These are phyloP conservation scores for Cheilosia urbana DNA, from an alignment of 2,888 invertebrate species.

Conservation along the genomic window DNA sequence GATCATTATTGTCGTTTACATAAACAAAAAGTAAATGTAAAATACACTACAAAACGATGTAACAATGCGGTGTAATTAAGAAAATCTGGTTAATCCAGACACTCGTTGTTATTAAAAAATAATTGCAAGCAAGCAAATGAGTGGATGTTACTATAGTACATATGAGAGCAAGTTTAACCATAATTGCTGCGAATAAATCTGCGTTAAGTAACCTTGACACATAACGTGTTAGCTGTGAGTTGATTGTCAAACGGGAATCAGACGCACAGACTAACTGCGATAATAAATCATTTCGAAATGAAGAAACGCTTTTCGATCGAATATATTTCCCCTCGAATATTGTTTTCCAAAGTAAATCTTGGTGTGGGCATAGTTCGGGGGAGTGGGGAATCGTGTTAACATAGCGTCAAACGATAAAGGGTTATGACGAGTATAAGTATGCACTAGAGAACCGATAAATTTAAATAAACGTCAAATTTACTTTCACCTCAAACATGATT, in stretches of 20 bases:
- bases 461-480: neutral
- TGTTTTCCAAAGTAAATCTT: conserved; percentile 17
- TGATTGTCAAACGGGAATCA: conserved; percentile 21
- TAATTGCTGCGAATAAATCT: conserved; percentile 68
- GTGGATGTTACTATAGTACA: neutral
- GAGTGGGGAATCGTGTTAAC: conserved; percentile 20
- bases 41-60: conserved; percentile 3
- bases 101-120: conserved; percentile 47
- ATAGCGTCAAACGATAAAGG: conserved; percentile 29
- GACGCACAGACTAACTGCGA: conserved; percentile 7
- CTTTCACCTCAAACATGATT: neutral
- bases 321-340: neutral
- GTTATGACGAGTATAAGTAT: conserved; percentile 25
- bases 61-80: conserved; percentile 41
- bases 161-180: conserved; percentile 25
- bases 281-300: conserved; percentile 17
- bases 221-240: neutral
- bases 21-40: neutral
- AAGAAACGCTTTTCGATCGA: neutral
- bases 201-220: conserved; percentile 61
- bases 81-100: conserved; percentile 46
- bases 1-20: neutral
- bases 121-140: conserved; percentile 28
- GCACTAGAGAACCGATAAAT: neutral
- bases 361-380: neutral